phyloP scores from a whole-genome alignment of 2,888 invertebrate species.

The Hyalella azteca region DNA sequence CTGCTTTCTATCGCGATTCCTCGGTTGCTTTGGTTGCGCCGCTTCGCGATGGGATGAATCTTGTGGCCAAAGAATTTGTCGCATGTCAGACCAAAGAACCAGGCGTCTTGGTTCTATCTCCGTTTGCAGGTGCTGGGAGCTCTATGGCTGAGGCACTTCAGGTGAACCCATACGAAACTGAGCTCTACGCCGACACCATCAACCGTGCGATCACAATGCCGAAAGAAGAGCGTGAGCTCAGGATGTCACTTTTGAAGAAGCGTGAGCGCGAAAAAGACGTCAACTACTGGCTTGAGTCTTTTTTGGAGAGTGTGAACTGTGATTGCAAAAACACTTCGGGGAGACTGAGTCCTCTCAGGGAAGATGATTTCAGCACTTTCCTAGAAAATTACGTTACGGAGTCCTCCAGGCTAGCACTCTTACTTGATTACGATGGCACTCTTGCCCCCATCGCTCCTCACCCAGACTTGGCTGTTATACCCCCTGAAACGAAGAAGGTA shows the following conservation, averaged over 20 bases:
- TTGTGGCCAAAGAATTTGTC: slow-evolving; percentile 65
- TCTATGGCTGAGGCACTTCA: slow-evolving; percentile 65
- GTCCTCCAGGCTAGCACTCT: slow-evolving; percentile 63
- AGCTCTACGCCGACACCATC: slow-evolving; percentile 63
- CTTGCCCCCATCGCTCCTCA: slow-evolving; percentile 64
- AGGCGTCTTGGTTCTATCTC: slow-evolving; percentile 64
- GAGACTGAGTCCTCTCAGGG: slow-evolving; percentile 73
- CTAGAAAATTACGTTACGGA: slow-evolving; percentile 62
- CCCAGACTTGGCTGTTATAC: slow-evolving; percentile 64
- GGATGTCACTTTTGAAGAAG: slow-evolving; percentile 64
- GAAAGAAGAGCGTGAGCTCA: slow-evolving; percentile 63
- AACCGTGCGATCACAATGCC: slow-evolving; percentile 65
- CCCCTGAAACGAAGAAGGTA: slow-evolving; percentile 63
- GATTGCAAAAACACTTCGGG: slow-evolving; percentile 41
- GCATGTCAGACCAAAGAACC: slow-evolving; percentile 64
- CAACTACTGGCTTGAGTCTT: slow-evolving; percentile 64
- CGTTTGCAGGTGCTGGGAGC: slow-evolving; percentile 64
- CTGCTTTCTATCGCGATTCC: slow-evolving; percentile 64
- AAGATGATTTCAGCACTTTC: slow-evolving; percentile 63
- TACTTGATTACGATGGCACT: slow-evolving; percentile 66
- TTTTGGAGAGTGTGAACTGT: slow-evolving; percentile 60
- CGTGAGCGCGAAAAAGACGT: slow-evolving; percentile 64
- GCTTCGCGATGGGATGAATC: slow-evolving; percentile 65
- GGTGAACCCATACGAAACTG: slow-evolving; percentile 65
- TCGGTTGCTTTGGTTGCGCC: slow-evolving; percentile 65